Percentiles rank a stretch among this genome's conserved stretches.
phyloP scores from a whole-genome alignment of 2,888 invertebrate genomes.

The Mythimna pallens region DNA sequence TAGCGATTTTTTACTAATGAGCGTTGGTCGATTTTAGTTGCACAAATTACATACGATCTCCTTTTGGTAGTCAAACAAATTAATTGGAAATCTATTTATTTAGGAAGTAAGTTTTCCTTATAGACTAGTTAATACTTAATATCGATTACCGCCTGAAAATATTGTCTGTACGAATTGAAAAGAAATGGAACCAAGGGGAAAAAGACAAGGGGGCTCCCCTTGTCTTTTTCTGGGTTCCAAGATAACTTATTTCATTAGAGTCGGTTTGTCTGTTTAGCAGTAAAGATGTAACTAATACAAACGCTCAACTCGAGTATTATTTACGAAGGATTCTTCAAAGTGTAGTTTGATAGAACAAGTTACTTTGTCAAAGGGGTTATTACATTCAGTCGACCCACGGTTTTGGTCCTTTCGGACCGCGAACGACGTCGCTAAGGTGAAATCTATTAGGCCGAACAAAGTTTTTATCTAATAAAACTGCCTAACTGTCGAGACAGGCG shows the following conservation, averaged over 20 bases:
- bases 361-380: conserved; percentile 17
- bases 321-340: conserved; percentile 8
- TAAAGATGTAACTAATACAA: conserved; percentile 12
- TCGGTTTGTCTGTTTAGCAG: conserved; percentile 3
- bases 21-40: conserved; percentile 26
- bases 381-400: conserved; percentile 25
- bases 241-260: conserved; percentile 4
- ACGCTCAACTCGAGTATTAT: conserved; percentile 1
- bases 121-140: conserved; percentile 24
- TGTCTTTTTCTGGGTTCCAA: conserved; percentile 6
- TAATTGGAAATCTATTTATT: conserved; percentile 34
- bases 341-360: conserved; percentile 20
- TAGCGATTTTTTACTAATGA: not conserved
- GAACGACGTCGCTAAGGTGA: conserved; percentile 30
- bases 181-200: too few species aligned
- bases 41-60: conserved; percentile 35
- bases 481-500: conserved; percentile 2
- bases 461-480: conserved; percentile 39
- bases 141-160: not conserved
- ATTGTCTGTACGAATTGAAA: conserved; percentile 13
- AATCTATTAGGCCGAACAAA: conserved; percentile 47
- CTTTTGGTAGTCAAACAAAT: conserved; percentile 36
- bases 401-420: conserved; percentile 7
- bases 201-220: too few species aligned
- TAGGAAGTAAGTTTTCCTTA: conserved; percentile 23